Evolutionary conservation across 2,888 invertebrate species (phyloP), one percentile per base, ranked within the genome.

Genomic region (Synergus japonicus): DNA sequence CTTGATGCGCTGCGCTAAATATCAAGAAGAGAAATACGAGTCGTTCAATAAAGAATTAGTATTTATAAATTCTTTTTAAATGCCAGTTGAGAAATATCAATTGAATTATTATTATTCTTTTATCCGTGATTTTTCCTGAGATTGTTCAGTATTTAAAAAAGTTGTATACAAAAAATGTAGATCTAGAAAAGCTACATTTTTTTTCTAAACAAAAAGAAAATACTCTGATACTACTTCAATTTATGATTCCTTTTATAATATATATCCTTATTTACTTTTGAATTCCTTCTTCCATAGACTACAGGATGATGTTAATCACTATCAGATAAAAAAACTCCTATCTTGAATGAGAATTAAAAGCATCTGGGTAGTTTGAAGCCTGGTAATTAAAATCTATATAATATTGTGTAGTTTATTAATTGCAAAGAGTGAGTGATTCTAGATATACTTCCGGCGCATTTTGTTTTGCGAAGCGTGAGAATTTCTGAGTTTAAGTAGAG

Each of bases 381-480:
- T 37, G 54, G 49, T 54, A n/a, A 73, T 73, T 73, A 73, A 54
- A 73, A 54, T 73, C n/a, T 37, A 37, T 12, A 41, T 18, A 29
- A 29, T 29, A 12, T 29, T 29, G 13, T 8, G 5, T 8, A 54
- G 54, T 54, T 73, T 54, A 73, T 54, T 73, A 41, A 73, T n/a
- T 54, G 15, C 41, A 37, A 49, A 5, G 1, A 41, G 54, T 54
- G 41, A 12, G 73, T 49, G 9, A 73, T 54, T 73, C 54, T 73
- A 73, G 73, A 73, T 54, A 49, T 54, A 12, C 54, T 54, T 73
- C 73, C 73, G 73, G 73, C 37, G 37, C 49, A 73, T 73, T 73
- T 54, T 41, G 54, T 41, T 73, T 18, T 18, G 54, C 54, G n/a
- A n/a, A 73, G 73, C 73, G 73, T 73, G 73, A 73, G 73, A 73